A percentile compares a stretch with the other conserved stretches of the same genome.
phyloP scores from a whole-genome alignment of 1,140 invertebrate species.

The Uloborus diversus region DNA sequence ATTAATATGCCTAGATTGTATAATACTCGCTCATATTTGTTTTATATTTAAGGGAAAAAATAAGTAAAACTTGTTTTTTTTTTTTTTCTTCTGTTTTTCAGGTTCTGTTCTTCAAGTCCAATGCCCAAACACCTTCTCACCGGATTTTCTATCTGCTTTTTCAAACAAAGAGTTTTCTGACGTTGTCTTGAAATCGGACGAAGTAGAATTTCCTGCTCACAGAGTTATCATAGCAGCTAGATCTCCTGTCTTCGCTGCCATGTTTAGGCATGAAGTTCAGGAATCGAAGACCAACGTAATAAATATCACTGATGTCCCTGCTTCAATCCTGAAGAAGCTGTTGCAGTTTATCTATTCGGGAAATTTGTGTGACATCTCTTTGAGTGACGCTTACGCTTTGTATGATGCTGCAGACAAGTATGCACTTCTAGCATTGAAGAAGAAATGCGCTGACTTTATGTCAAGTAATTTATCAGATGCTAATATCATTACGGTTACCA shows the following conservation, averaged over 20 bases:
- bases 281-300: conserved; percentile 21
- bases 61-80: no score
- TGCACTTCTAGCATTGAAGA: background rate
- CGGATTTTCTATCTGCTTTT: background rate
- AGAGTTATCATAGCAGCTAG: conserved; percentile 62
- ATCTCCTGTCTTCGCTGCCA: conserved; percentile 64
- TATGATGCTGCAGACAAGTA: background rate
- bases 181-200: conserved; percentile 30
- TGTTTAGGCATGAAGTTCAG: conserved; percentile 61
- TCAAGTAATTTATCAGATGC: background rate
- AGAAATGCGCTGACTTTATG: background rate
- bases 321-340: background rate
- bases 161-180: background rate
- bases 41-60: no score
- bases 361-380: background rate
- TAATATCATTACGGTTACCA: background rate
- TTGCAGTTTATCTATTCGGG: background rate
- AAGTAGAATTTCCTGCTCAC: conserved; percentile 61
- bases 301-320: background rate
- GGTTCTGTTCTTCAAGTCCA: no score
- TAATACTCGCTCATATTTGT: no score
- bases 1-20: no score
- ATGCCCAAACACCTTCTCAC: background rate
- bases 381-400: background rate
- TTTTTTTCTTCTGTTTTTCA: no score